Evolutionary conservation across 2,888 invertebrate species (phyloP), one percentile per base, ranked within the genome.

Genomic region (Campoplex nolae): DNA sequence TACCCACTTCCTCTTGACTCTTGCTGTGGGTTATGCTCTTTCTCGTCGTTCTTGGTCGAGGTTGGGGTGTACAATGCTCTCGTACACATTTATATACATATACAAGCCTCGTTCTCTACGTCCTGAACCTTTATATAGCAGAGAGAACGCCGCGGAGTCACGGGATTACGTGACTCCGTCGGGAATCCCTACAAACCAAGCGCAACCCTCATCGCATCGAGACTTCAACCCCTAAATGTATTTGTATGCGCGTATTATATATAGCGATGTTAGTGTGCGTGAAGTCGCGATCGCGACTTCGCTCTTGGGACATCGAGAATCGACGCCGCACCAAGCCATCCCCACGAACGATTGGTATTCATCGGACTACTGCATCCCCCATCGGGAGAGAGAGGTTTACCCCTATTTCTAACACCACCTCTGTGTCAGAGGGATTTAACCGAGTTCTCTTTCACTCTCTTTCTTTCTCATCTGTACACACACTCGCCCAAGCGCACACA

Each of bases 291-390:
- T 54, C 58, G 76, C 77, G 84, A 82, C 70, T 84, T 84, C 67
- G 70, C 82, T 82, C 82, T 45, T 68, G 71, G 84, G 84, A 87
- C 80, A 81, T 83, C 76, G 83, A 81, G 84, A 77, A 56, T 77
- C 76, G 71, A 77, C 58, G 78, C 65, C 32, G 23, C 23, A 83
- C 42, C 79, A 77, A 71, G 23, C 77, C 78, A 70, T 77, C 77
- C 74, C 77, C 74, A 74, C 70, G 75, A 84, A 73, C 84, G 65
- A 87, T 87, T 87, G 87, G 84, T 87, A 87, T 87, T 84, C 87
- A 87, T 87, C 84, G 87, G 70, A 84, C 75, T 79, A 67, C 82
- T 79, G 71, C 79, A 82, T 51, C 62, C 82, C 73, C 73, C 71
- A 62, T 62, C 51, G 76, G 71, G 77, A 77, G 77, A 75, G 65